A percentile compares a stretch with the other conserved stretches of the same genome.
These are phyloP conservation scores for Haliclona indistincta DNA, from an alignment of 37 sponge, comb jelly and placozoan genomes.

Conservation along the genomic window DNA sequence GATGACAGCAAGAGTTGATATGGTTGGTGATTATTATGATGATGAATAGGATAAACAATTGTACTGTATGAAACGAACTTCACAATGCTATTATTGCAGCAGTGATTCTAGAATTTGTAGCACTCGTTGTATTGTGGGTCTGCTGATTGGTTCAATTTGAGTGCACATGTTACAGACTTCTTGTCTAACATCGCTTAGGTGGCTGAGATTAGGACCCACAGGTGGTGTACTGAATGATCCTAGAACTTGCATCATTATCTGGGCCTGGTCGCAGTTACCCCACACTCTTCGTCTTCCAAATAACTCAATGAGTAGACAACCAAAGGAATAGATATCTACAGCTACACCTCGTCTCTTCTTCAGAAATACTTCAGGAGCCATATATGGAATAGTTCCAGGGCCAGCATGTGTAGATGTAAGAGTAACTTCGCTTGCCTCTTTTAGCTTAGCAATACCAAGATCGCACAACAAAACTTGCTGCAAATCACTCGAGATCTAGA, in stretches of 20 bases:
- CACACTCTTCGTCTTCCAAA: conserved; percentile 13
- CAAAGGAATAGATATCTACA: conserved; percentile 23
- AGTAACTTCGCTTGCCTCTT: background rate
- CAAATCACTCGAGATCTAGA: conserved; percentile 13
- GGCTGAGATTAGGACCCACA: background rate
- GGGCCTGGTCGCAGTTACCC: background rate
- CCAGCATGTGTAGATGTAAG: conserved; percentile 11
- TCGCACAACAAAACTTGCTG: conserved; percentile 36
- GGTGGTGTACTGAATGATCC: conserved; percentile 20
- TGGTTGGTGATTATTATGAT: too few species aligned
- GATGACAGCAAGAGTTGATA: too few species aligned
- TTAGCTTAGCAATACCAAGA: conserved; percentile 33
- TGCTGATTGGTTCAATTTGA: too few species aligned
- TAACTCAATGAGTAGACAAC: conserved; percentile 28
- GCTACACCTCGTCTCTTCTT: background rate
- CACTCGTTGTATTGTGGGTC: too few species aligned
- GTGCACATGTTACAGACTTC: too few species aligned
- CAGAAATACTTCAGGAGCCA: conserved; percentile 44
- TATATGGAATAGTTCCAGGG: conserved; percentile 35
- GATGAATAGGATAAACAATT: too few species aligned
- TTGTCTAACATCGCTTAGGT: background rate
- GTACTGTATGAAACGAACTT: too few species aligned
- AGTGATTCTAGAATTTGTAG: too few species aligned
- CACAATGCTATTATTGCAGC: too few species aligned
- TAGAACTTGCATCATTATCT: conserved; percentile 20